Percentiles rank a stretch among this genome's conserved stretches.
Conservation (phyloP, 2,797 vertebrate species). For the Oreochromis grahami region DNA sequence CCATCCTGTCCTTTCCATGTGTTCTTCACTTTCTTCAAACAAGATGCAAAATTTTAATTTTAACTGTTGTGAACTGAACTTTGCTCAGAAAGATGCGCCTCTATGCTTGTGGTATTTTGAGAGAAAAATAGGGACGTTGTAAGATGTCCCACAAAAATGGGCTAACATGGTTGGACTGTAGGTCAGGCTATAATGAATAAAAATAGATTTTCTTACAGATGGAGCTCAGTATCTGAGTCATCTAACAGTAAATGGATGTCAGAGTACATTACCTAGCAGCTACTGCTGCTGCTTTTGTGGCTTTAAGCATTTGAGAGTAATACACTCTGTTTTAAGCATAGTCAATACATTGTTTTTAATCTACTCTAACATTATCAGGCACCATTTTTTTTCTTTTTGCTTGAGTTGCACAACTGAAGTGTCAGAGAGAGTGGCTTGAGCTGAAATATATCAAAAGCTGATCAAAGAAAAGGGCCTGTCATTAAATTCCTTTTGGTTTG, state of each 20-base stretch:
- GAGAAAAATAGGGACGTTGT: neutral
- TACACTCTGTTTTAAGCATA: neutral
- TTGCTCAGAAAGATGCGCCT: neutral
- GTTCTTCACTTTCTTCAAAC: neutral
- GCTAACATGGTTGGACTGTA: constrained; percentile 27
- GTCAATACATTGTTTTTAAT: neutral
- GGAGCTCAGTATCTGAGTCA: constrained; percentile 48
- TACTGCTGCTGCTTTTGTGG: neutral
- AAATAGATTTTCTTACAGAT: constrained; percentile 57
- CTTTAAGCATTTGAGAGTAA: neutral
- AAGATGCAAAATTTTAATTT: neutral
- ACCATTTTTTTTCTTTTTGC: neutral
- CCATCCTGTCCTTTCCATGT: neutral
- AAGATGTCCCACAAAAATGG: constrained; percentile 12
- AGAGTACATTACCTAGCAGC: constrained; percentile 21
- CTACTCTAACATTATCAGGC: neutral
- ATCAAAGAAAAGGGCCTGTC: neutral
- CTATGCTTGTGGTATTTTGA: neutral
- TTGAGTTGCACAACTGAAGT: neutral
- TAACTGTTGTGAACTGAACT: neutral
- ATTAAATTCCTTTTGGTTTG: constrained; percentile 13
- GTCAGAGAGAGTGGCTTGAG: neutral
- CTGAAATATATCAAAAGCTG: neutral
- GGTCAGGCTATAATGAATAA: constrained; percentile 44
- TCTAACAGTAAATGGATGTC: constrained; percentile 36